phyloP scores from a whole-genome alignment of 2,888 invertebrate genomes.

The Panzeria rudis region DNA sequence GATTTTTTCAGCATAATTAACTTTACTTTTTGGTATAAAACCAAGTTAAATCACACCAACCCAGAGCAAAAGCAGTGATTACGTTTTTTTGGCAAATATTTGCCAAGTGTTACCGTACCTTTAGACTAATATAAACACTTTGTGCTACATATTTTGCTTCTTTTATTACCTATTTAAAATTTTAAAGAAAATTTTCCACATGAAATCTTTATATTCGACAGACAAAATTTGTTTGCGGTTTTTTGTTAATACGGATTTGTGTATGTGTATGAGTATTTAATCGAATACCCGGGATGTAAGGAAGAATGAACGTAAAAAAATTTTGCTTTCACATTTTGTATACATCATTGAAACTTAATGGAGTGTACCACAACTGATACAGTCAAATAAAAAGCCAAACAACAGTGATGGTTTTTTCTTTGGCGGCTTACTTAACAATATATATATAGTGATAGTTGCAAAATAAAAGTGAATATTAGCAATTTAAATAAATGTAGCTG shows the following conservation, averaged over 20 bases:
- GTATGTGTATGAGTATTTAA: not conserved
- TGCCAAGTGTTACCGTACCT: no score
- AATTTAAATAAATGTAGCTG: not conserved
- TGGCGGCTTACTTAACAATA: conserved; percentile 22
- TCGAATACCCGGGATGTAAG: conserved; percentile 12
- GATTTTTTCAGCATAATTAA: no score
- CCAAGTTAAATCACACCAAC: no score
- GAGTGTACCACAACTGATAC: conserved; percentile 81
- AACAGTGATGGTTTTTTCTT: conserved; percentile 27
- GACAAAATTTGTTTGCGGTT: not conserved
- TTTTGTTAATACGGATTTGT: not conserved
- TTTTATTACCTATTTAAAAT: not conserved
- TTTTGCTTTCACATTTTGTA: conserved; percentile 80
- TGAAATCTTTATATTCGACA: conserved; percentile 9
- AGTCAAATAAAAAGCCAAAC: conserved; percentile 66
- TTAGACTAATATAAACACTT: no score
- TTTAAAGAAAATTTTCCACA: conserved; percentile 30
- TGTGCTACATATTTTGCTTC: not conserved
- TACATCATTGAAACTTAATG: conserved; percentile 82
- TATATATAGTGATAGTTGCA: not conserved
- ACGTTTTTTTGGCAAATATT: no score
- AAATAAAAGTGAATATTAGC: not conserved
- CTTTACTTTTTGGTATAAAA: no score
- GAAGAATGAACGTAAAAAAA: conserved; percentile 32
- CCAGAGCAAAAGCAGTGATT: no score